phyloP scores from a whole-genome alignment of 2,113 vertebrate species.

The Rhizomys pruinosus region DNA sequence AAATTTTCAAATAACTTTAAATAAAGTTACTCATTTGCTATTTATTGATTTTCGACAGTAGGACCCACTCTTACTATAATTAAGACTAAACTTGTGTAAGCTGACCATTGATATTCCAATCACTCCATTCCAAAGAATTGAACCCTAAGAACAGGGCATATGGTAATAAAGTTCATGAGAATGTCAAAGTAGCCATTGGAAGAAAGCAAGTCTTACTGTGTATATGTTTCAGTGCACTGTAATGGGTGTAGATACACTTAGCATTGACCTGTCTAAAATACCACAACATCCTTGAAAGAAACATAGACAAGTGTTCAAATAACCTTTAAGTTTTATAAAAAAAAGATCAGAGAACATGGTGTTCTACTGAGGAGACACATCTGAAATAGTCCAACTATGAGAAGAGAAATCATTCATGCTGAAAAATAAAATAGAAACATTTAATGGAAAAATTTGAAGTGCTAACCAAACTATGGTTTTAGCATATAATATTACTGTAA shows the following conservation, averaged over 20 bases:
- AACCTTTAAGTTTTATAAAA: too few relatives aligned
- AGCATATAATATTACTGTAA: background rate
- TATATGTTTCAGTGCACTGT: background rate
- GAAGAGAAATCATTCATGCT: conserved; percentile 12
- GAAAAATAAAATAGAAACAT: background rate
- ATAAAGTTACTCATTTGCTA: background rate
- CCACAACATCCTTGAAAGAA: background rate
- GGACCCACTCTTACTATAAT: background rate
- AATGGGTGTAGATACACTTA: background rate
- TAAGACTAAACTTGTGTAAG: background rate
- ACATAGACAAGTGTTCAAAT: too few relatives aligned
- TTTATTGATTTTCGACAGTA: background rate
- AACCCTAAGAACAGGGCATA: accelerated
- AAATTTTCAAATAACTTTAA: background rate
- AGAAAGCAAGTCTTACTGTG: background rate
- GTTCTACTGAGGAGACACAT: background rate
- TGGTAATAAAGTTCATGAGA: background rate
- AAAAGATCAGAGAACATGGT: background rate
- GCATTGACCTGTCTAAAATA: background rate
- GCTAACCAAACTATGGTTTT: background rate
- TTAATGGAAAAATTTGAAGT: conserved; percentile 7
- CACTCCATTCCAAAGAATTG: background rate
- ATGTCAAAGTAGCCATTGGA: background rate
- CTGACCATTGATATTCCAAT: background rate
- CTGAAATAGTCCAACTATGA: background rate